Percentiles rank a stretch among this genome's conserved stretches.
Evolutionary conservation across 1,140 invertebrate species (phyloP).

Genomic region (Acromyrmex echinatior): DNA sequence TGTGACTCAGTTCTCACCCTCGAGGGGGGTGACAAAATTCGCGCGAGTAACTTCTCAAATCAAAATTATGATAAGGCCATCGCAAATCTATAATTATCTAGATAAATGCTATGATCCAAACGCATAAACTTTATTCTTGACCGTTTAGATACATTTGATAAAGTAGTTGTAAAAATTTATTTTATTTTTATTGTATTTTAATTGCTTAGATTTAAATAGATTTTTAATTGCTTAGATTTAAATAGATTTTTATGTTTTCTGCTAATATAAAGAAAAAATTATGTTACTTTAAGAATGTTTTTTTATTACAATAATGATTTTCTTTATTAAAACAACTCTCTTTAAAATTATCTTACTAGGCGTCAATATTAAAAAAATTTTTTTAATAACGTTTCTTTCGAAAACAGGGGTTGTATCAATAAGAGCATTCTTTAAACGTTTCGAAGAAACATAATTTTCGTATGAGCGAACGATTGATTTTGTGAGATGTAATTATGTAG

Average conservation of each 20-base stretch:
- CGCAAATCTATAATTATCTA: conserved; percentile 1
- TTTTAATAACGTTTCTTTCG: background rate
- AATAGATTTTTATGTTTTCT: background rate
- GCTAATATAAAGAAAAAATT: background rate
- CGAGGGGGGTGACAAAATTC: conserved; percentile 23
- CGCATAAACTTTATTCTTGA: background rate
- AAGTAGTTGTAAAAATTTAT: background rate
- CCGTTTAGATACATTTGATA: background rate
- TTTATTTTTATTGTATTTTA: conserved; percentile 10
- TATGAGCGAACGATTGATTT: background rate
- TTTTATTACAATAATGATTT: background rate
- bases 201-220: background rate
- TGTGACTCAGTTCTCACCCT: conserved; percentile 70
- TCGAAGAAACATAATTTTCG: conserved; percentile 6
- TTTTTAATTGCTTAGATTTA: background rate
- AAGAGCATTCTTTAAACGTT: background rate
- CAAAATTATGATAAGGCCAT: background rate
- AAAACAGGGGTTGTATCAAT: background rate
- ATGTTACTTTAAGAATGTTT: background rate
- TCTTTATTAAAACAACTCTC: background rate
- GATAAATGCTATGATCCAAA: background rate
- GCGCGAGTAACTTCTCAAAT: conserved; percentile 25
- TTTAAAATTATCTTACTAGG: background rate
- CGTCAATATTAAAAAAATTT: background rate
- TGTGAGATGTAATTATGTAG: background rate